Conservation (phyloP, 1,140 invertebrate genomes). For the Orius insidiosus region DNA sequence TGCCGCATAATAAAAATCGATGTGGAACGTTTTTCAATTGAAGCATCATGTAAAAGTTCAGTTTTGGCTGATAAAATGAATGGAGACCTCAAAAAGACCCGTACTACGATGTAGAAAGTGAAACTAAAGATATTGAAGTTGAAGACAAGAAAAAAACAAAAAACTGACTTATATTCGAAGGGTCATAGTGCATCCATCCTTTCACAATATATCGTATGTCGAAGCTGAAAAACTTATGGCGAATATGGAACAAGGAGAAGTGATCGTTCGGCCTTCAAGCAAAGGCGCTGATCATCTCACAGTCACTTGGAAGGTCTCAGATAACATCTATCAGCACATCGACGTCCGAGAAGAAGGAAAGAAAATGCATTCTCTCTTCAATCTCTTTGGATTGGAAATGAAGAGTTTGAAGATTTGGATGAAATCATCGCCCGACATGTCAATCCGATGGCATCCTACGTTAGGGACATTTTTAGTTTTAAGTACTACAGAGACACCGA, state of each 20-base stretch:
- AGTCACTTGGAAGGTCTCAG: constrained; percentile 95
- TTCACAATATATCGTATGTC: constrained; percentile 89
- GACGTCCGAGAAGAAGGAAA: constrained; percentile 90
- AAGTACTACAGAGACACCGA: constrained; percentile 70
- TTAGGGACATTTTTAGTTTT: constrained; percentile 76
- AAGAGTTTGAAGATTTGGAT: constrained; percentile 95
- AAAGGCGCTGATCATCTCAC: constrained; percentile 92
- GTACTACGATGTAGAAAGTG: constrained; percentile 79
- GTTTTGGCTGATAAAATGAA: constrained; percentile 80
- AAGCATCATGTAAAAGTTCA: constrained; percentile 84
- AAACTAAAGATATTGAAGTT: constrained; percentile 59
- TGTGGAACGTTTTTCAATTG: constrained; percentile 82
- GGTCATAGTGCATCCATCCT: constrained; percentile 93
- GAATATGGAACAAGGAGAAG: constrained; percentile 92
- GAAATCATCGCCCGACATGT: constrained; percentile 96
- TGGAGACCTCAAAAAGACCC: constrained; percentile 78
- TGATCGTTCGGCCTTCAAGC: constrained; percentile 88
- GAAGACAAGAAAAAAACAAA: constrained; percentile 68
- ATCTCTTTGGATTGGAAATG: constrained; percentile 69
- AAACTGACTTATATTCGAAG: constrained; percentile 76
- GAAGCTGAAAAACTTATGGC: constrained; percentile 84
- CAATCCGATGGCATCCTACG: constrained; percentile 86
- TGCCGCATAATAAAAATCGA: constrained; percentile 92
- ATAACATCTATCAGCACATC: constrained; percentile 89
- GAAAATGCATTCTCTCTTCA: constrained; percentile 87